Evolutionary conservation across 2,113 vertebrate genomes (phyloP).

Genomic region (Ariopsis seemanni): DNA sequence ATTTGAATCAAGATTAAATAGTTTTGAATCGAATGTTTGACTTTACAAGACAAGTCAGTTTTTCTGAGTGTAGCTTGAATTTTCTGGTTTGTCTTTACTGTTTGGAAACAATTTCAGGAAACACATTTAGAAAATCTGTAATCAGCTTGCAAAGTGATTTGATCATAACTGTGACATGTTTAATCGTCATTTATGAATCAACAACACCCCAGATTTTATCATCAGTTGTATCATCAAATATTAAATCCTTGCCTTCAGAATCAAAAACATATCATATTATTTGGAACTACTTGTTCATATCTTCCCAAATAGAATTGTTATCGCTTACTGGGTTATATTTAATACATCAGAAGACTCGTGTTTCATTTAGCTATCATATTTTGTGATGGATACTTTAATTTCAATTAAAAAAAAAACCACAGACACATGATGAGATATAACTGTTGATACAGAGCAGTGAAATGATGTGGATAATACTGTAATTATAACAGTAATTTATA

Average conservation of each 20-base stretch:
- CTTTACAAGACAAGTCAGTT: too few species aligned
- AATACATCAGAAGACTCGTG: neutral
- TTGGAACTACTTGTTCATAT: neutral
- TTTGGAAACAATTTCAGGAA: too few species aligned
- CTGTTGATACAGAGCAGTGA: neutral
- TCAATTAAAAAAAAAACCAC: neutral
- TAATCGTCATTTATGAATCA: too few species aligned
- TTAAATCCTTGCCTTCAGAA: neutral
- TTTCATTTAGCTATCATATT: neutral
- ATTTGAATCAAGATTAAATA: too few species aligned
- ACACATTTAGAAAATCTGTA: too few species aligned
- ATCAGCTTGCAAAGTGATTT: too few species aligned
- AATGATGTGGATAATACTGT: neutral
- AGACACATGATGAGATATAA: neutral
- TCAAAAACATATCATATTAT: too few species aligned
- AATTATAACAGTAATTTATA: conserved; percentile 15
- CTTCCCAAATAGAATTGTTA: neutral
- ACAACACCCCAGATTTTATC: too few species aligned
- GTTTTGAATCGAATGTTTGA: too few species aligned
- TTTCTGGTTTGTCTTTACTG: too few species aligned
- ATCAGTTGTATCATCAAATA: neutral
- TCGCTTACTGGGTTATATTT: neutral
- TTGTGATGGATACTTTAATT: neutral
- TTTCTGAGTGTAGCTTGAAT: too few species aligned
- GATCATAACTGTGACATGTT: too few species aligned